phyloP scores from a whole-genome alignment of 2,888 invertebrate species.

The Drosophila demipolita region DNA sequence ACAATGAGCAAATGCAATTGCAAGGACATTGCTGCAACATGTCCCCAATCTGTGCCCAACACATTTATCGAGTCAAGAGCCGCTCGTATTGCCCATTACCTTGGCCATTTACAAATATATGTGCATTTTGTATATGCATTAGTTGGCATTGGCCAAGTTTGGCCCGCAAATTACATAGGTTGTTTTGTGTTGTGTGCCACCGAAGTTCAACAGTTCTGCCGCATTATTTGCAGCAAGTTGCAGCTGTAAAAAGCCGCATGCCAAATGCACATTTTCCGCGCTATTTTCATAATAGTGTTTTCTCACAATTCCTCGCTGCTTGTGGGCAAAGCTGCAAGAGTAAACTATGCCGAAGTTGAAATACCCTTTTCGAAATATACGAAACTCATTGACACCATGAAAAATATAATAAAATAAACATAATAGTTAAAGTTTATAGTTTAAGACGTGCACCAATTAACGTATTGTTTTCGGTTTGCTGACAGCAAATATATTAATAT shows the following conservation, averaged over 20 bases:
- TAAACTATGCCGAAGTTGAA: conserved; percentile 11
- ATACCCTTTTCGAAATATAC: conserved; percentile 3
- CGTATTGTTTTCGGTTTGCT: not conserved
- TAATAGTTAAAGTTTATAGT: not conserved
- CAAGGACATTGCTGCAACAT: conserved; percentile 54
- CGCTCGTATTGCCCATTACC: conserved; percentile 41
- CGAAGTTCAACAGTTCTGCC: conserved; percentile 41
- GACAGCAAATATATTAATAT: not conserved
- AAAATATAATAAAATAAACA: not conserved
- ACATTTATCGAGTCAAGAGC: conserved; percentile 8
- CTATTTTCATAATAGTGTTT: conserved; percentile 72
- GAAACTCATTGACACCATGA: not conserved
- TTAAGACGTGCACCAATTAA: not conserved
- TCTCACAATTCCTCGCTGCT: conserved; percentile 30
- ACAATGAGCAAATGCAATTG: conserved; percentile 30
- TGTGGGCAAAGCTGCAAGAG: conserved; percentile 36
- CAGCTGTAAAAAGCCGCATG: conserved; percentile 40
- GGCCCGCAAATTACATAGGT: not conserved
- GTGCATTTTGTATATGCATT: conserved; percentile 7
- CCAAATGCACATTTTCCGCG: conserved; percentile 45
- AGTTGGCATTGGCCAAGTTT: conserved; percentile 44
- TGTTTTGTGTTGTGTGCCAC: conserved; percentile 4
- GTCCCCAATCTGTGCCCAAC: conserved; percentile 34
- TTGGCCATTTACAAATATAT: conserved; percentile 25
- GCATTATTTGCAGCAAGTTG: conserved; percentile 15